These are phyloP conservation scores for Copsychus sechellarum DNA, from an alignment of 2,113 vertebrate genomes.

Conservation along the genomic window DNA sequence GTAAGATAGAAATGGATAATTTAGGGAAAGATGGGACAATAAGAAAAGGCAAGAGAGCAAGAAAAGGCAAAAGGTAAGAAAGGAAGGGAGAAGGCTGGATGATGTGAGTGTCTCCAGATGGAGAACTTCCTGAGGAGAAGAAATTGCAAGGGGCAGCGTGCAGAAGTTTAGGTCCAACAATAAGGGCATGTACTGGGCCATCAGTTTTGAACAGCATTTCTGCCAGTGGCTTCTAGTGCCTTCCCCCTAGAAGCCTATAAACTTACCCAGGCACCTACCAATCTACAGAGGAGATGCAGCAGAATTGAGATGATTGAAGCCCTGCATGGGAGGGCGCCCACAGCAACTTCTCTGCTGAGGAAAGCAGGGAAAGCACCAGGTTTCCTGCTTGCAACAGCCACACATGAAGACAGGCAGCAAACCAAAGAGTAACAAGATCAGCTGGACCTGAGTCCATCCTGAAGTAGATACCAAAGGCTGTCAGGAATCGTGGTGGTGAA, in stretches of 20 bases:
- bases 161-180: neutral
- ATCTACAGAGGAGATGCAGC: neutral
- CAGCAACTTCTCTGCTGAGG: neutral
- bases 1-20: neutral
- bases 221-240: neutral
- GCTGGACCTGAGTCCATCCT: neutral
- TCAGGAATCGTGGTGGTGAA: neutral
- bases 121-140: neutral
- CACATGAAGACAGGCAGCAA: neutral
- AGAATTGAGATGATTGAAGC: fast-evolving
- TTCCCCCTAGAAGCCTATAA: neutral
- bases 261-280: neutral
- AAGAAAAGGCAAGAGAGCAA: neutral
- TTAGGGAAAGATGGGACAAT: neutral
- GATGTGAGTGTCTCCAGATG: neutral
- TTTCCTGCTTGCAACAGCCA: neutral
- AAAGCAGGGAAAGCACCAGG: neutral
- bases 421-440: neutral
- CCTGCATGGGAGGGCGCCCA: neutral
- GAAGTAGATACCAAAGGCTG: neutral
- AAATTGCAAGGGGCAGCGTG: neutral
- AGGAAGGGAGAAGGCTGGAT: neutral
- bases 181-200: neutral
- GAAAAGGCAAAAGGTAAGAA: no score
- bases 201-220: neutral